Evolutionary conservation across 2,888 invertebrate species (phyloP), one percentile per base, ranked within the genome.

Genomic region (Podotricha telesiphe): DNA sequence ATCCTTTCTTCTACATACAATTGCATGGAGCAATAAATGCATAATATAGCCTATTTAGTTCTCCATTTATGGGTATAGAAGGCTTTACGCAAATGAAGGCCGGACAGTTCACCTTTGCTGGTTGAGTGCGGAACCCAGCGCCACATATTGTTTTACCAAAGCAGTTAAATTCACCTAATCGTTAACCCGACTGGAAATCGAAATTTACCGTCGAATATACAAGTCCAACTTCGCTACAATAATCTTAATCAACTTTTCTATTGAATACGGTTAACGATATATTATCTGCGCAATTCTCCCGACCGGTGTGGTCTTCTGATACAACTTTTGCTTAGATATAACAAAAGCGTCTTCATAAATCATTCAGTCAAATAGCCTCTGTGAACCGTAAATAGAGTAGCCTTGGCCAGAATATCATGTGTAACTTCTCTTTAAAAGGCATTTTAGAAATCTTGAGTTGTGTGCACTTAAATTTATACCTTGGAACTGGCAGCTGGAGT

Each of bases 241-340:
- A 42, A 13, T 7, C 42, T 42, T 13, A 42, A 42, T 42, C 37
- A 8, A 37, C 10, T 37, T 37, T 4, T 8, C 37, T 7, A 37
- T 37, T 45, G n/a, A n/a, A 13, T n/a, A n/a, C 1, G 11, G 17
- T 6, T 53, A 53, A 28, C 15, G 7, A 53, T 15, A 53, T 8
- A 53, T 53, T 34, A 34, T 34, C n/a, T 53, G 53, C n/a, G 28
- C 28, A 53, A 34, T 34, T 53, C 53, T 34, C 53, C 28, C 28
- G 34, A n/a, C 10, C 3, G 8, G 28, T 53, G 53, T 53, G 53
- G 22, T 53, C 22, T 28, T 22, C 15, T 53, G 5, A 37, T 37
- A 51, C 22, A 28, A 22, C 8, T 53, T 53, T 53, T 53, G 53
- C 28, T 4, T n/a, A 28, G 28, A n/a, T 11, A n/a, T 53, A 53